Evolutionary conservation across 1,140 invertebrate genomes (phyloP).

Genomic region (Drosophila persimilis): DNA sequence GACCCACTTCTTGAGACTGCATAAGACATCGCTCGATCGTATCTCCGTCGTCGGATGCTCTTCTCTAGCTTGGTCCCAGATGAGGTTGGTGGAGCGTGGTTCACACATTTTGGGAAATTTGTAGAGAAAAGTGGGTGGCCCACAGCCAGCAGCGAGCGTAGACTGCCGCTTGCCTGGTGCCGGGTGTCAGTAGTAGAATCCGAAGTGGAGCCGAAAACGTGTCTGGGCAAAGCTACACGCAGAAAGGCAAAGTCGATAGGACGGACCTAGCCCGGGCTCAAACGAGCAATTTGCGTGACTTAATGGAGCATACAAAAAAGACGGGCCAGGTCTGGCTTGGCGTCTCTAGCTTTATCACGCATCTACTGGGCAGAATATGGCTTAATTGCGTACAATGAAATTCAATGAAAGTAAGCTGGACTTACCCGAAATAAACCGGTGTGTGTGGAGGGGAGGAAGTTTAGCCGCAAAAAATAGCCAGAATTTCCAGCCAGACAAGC

Average conservation of each 20-base stretch:
- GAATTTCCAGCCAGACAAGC: conserved; percentile 63
- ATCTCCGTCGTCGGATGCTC: conserved; percentile 15
- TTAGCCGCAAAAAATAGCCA: conserved; percentile 56
- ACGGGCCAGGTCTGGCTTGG: conserved; percentile 13
- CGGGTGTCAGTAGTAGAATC: conserved; percentile 35
- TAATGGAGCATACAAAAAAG: conserved; percentile 75
- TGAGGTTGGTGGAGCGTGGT: conserved; percentile 12
- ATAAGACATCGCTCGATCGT: conserved; percentile 22
- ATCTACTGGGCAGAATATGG: conserved; percentile 26
- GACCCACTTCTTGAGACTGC: conserved; percentile 54
- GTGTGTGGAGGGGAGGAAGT: conserved; percentile 12
- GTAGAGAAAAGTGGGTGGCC: conserved; percentile 60
- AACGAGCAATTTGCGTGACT: conserved; percentile 78
- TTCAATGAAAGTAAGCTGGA: conserved; percentile 37
- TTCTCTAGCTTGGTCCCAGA: not conserved
- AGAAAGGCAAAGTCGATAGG: conserved; percentile 24
- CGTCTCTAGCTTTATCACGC: conserved; percentile 12
- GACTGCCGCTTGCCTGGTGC: conserved; percentile 14
- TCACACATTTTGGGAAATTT: conserved; percentile 47
- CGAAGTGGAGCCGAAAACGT: conserved; percentile 27
- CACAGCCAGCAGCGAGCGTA: conserved; percentile 60
- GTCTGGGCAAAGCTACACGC: conserved; percentile 26
- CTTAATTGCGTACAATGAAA: conserved; percentile 30
- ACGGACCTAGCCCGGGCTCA: not conserved
- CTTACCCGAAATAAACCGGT: conserved; percentile 3